Evolutionary conservation across 2,888 invertebrate species (phyloP).

Genomic region (Trachelus troglodyta): DNA sequence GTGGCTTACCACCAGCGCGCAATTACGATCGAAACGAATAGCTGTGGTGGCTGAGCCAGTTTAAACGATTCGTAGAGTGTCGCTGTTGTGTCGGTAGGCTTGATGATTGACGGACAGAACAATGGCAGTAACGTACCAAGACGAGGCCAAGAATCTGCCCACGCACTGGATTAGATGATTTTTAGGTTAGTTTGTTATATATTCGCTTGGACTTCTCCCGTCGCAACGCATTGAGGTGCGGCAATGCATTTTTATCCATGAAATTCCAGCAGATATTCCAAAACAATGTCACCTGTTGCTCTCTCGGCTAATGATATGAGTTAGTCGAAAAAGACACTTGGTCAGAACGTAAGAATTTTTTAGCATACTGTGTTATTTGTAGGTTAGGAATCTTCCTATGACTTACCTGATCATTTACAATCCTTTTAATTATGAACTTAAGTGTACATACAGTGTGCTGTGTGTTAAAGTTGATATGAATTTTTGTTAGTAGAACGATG

Average conservation of each 20-base stretch:
- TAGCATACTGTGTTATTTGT: neutral
- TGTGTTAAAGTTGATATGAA: neutral
- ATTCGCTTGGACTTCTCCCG: constrained; percentile 12
- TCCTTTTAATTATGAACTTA: too few species aligned
- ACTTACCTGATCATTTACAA: neutral
- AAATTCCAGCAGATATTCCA: constrained; percentile 29
- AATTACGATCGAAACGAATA: constrained; percentile 28
- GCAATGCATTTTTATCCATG: constrained; percentile 27
- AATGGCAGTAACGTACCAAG: constrained; percentile 29
- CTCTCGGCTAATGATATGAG: neutral
- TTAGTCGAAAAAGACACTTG: too few species aligned
- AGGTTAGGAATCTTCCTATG: neutral
- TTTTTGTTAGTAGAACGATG: neutral
- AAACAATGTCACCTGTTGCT: constrained; percentile 15
- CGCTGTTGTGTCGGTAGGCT: neutral
- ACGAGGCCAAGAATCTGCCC: constrained; percentile 28
- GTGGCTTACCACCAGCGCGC: constrained; percentile 19
- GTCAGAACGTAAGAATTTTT: neutral
- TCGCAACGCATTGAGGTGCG: constrained; percentile 15
- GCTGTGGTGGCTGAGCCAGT: neutral
- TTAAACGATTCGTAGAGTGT: constrained; percentile 9
- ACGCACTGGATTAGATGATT: constrained; percentile 37
- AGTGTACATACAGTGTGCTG: too few species aligned
- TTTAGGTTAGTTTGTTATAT: constrained; percentile 33
- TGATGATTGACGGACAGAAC: constrained; percentile 42